Evolutionary conservation across 1,140 invertebrate species (phyloP).

Genomic region (Phocides pigmalion): DNA sequence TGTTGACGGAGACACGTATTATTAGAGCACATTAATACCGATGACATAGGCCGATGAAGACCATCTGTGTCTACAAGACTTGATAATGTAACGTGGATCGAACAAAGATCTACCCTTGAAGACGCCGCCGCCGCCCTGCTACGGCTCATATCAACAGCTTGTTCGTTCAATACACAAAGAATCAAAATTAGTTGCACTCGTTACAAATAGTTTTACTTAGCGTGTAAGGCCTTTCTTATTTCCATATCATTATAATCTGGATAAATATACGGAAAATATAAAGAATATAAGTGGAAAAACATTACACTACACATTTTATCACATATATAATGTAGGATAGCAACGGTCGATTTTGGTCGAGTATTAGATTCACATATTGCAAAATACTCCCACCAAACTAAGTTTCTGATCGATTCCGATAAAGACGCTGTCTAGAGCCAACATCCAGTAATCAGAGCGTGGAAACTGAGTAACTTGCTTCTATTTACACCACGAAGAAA

Average conservation of each 20-base stretch:
- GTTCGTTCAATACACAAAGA: constrained; percentile 41
- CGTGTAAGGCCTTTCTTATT: background rate
- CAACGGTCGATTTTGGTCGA: background rate
- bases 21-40: constrained; percentile 76
- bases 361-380: constrained; percentile 7
- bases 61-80: constrained; percentile 76
- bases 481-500: constrained; percentile 46
- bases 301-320: background rate
- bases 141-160: constrained; percentile 32
- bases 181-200: constrained; percentile 55
- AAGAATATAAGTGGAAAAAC: background rate
- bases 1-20: constrained; percentile 70
- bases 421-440: constrained; percentile 80
- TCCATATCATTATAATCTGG: background rate
- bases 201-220: constrained; percentile 41
- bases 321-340: background rate
- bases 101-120: constrained; percentile 75
- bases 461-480: constrained; percentile 79
- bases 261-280: background rate
- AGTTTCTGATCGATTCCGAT: constrained; percentile 79
- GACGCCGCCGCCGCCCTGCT: constrained; percentile 40
- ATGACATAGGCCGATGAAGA: constrained; percentile 78
- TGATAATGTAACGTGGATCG: constrained; percentile 61
- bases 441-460: constrained; percentile 83
- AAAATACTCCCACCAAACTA: constrained; percentile 37